Evolutionary conservation across 2,113 vertebrate species (phyloP).

Genomic region (Campylomormyrus numenius): DNA sequence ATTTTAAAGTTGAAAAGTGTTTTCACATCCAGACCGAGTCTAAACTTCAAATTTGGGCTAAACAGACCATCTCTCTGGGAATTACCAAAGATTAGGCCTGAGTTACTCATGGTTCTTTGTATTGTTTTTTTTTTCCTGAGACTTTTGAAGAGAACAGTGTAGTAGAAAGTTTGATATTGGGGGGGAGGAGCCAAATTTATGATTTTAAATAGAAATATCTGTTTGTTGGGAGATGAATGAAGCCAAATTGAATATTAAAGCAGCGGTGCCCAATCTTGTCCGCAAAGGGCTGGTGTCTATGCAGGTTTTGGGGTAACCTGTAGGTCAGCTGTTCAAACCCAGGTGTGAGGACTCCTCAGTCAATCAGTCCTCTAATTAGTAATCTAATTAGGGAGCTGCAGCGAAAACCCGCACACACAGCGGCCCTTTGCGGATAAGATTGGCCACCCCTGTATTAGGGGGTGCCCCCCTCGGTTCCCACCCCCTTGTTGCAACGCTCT

Average conservation of each 20-base stretch:
- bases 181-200: background rate
- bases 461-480: background rate
- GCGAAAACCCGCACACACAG: too few relatives aligned
- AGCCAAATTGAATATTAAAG: background rate
- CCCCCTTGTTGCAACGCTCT: background rate
- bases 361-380: too few relatives aligned
- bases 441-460: background rate
- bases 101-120: background rate
- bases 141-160: background rate
- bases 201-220: background rate
- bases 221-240: background rate
- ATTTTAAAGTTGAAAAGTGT: background rate
- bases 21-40: background rate
- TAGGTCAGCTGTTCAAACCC: too few relatives aligned
- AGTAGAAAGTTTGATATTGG: background rate
- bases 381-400: too few relatives aligned
- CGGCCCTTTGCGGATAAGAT: too few relatives aligned
- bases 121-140: background rate
- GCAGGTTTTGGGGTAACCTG: too few relatives aligned
- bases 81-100: background rate
- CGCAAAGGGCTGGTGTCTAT: too few relatives aligned
- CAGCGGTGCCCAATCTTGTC: too few relatives aligned
- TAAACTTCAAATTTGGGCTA: background rate
- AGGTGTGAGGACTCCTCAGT: too few relatives aligned
- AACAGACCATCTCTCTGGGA: background rate